Evolutionary conservation across 2,797 vertebrate species (phyloP), one percentile per base, ranked within the genome.

Genomic region (Channa striata): DNA sequence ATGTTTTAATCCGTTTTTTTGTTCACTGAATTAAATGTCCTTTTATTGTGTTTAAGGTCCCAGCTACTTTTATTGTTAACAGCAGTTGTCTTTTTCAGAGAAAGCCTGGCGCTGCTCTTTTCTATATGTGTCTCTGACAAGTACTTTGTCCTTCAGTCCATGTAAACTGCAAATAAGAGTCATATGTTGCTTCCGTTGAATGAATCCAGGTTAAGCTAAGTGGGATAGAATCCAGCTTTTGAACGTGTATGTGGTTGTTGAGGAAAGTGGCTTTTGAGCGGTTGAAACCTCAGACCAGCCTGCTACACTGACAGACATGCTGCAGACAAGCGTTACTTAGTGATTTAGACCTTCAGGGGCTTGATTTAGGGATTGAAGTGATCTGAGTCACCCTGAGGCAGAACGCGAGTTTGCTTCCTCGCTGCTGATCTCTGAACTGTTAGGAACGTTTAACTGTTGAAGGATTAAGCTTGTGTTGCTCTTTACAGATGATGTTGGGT

Each of bases 281-380:
- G 39, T 59, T 39, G 4, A 48, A 21, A 49, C 56, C 44, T 61
- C 59, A 17, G 33, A 44, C 36, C 16, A 11, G 48, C 7, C 16
- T 53, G 42, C 64, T 68, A 16, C 56, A 13, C 37, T 56, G 25
- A 59, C 44, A 37, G 13, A 8, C 36, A 66, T 48, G 20, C 48
- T 46, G 47, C 23, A 51, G 30, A 54, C 50, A 34, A 30, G 2
- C 4, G 72, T 42, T 17, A 11, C 8, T 36, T 13, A 34, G 23
- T 11, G 52, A 30, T 37, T 62, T 44, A 69, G 59, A 61, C 50
- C 19, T 33, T 21, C 39, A 47, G 71, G 39, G 67, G 47, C 40
- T 10, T 34, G 47, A 34, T 72, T 78, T 59, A 58, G 44, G 65
- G 39, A 70, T 56, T 2, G 6, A 17, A 44, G 47, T 44, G 65